These are phyloP conservation scores for Drosophila kohkoa DNA, from an alignment of 1,140 invertebrate species.

Conservation along the genomic window DNA sequence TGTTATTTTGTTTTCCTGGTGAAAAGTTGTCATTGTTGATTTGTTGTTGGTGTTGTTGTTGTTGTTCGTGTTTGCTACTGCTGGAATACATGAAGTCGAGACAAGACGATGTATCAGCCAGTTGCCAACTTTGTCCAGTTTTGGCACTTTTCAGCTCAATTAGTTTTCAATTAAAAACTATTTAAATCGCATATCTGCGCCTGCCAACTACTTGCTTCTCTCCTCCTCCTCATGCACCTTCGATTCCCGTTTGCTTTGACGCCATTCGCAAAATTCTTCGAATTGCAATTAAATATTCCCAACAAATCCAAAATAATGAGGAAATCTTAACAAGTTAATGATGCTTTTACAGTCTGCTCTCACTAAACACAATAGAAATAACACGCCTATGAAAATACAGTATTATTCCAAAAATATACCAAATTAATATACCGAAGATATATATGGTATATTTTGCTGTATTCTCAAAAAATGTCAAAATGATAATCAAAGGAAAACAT, in stretches of 20 bases:
- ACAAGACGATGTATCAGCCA: conserved; percentile 8
- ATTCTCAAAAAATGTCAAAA: too few relatives aligned
- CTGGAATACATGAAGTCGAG: background rate
- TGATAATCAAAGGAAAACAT: too few relatives aligned
- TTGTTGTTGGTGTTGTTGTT: conserved; percentile 19
- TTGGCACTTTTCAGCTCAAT: conserved; percentile 57
- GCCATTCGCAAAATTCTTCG: conserved; percentile 28
- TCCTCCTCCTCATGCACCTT: too few relatives aligned
- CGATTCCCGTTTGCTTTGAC: conserved; percentile 27
- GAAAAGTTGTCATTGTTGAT: conserved; percentile 66
- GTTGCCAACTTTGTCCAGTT: conserved; percentile 19
- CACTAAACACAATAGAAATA: too few relatives aligned
- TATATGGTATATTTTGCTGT: too few relatives aligned
- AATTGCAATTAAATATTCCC: background rate
- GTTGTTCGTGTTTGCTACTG: conserved; percentile 17
- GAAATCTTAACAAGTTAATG: background rate
- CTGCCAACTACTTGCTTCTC: conserved; percentile 11
- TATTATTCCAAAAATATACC: too few relatives aligned
- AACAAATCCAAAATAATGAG: background rate
- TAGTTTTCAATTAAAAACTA: conserved; percentile 72
- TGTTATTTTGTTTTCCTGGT: conserved; percentile 67
- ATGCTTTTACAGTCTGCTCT: too few relatives aligned
- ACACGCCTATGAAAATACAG: too few relatives aligned
- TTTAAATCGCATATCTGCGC: conserved; percentile 51
- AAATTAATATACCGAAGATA: too few relatives aligned